Evolutionary conservation across 30 jellyfish, hydroid and myxozoan genomes (phyloP), one percentile per base, ranked within the genome.

Genomic region (Turritopsis dohrnii): DNA sequence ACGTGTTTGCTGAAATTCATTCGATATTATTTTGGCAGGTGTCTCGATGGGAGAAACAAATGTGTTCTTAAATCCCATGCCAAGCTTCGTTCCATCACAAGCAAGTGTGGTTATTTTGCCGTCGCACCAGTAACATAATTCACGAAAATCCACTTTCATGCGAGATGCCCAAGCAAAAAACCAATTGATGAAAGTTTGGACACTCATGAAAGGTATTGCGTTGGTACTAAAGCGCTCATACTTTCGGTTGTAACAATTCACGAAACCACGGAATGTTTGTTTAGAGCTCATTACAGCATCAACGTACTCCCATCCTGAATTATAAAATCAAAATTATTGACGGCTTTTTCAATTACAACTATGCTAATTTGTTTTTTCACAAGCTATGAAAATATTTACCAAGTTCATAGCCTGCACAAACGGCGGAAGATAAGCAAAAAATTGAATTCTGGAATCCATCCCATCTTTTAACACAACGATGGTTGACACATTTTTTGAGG

Each of bases 131-230:
- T 26, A 65, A 75, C 83, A 75, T 23, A 24, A 21, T 75, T 75
- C 65, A 24, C 83, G 52, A 75, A 75, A 75, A 75, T 75, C 83
- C 23, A 75, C 29, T 25, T 30, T 54, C 83, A 75, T 75, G 53
- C 54, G 53, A 65, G 83, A 75, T 31, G 83, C 83, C 83, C 83
- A 75, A 30, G 65, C 83, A 75, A 75, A 75, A 75, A 75, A 75
- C 83, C 83, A 75, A 75, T 75, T 52, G 29, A 75, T 75, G 29
- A 75, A 75, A 23, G 83, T 75, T 26, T 75, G 53, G 27, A 52
- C 54, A 24, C 27, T 24, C 83, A 75, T 75, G 69, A 75, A 75
- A n/a, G n/a, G n/a, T n/a, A n/a, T n/a, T n/a, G n/a, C n/a, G 21
- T 31, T 23, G 25, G 83, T 23, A 30, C 65, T 30, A 24, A 31